phyloP scores from a whole-genome alignment of 2,797 vertebrate genomes.

The Tolypeutes matacus region DNA sequence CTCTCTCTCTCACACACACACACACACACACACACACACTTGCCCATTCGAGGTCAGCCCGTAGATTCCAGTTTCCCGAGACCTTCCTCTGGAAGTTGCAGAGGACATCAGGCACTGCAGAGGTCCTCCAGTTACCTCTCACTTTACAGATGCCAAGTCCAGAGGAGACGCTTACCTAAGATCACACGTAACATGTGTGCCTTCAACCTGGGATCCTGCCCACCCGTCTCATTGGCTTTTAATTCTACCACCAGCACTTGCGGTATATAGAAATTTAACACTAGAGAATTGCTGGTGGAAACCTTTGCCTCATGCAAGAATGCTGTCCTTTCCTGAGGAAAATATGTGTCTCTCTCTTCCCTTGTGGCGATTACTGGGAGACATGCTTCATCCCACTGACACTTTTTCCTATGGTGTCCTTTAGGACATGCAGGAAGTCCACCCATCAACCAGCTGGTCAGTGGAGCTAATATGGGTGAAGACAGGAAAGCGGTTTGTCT shows the following conservation, averaged over 20 bases:
- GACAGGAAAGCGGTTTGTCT: not conserved
- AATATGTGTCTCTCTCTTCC: not conserved
- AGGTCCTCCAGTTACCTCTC: not conserved
- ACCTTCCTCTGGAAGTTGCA: constrained; percentile 4
- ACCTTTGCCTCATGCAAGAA: not conserved
- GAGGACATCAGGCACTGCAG: fast-evolving
- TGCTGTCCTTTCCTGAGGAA: not conserved
- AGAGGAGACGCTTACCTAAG: not conserved
- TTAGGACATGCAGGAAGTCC: not conserved
- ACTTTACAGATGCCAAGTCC: not conserved
- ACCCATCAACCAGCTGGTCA: not conserved
- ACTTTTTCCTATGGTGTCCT: not conserved
- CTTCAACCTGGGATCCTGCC: not conserved
- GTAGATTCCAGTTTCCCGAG: not conserved
- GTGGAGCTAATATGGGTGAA: not conserved
- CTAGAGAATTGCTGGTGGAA: not conserved
- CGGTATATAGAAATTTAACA: not conserved
- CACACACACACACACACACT: not conserved
- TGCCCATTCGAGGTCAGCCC: not conserved
- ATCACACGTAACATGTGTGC: no score
- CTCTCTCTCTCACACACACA: not conserved
- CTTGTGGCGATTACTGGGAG: not conserved
- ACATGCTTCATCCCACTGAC: not conserved
- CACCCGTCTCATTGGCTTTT: not conserved
- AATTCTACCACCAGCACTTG: no score